Conservation (phyloP, 2,888 invertebrate species). For the Pseudanteris insignis region DNA sequence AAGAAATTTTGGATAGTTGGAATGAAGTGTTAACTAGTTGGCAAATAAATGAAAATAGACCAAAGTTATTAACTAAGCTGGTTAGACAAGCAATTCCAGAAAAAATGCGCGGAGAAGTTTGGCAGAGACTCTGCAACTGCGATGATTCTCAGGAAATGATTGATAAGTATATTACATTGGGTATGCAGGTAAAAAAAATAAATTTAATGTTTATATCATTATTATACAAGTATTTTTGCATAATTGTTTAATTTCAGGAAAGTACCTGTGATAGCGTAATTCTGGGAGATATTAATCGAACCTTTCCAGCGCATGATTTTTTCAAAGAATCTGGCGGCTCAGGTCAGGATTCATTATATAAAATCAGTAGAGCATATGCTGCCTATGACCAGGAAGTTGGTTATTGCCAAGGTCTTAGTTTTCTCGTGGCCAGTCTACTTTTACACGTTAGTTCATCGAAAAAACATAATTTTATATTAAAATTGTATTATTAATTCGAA, state of each 20-base stretch:
- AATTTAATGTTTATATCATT: background rate
- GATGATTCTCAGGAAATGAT: slow-evolving; percentile 85
- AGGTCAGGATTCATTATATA: slow-evolving; percentile 95
- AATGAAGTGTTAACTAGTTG: slow-evolving; percentile 84
- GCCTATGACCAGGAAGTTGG: slow-evolving; percentile 97
- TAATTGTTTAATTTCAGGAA: slow-evolving; percentile 72
- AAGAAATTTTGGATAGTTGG: slow-evolving; percentile 93
- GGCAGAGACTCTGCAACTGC: slow-evolving; percentile 93
- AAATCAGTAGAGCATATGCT: slow-evolving; percentile 96
- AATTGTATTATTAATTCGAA: too few relatives aligned
- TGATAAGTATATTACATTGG: slow-evolving; percentile 90
- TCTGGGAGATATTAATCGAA: slow-evolving; percentile 75
- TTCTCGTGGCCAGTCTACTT: slow-evolving; percentile 93
- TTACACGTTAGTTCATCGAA: too few relatives aligned
- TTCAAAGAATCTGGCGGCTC: slow-evolving; percentile 94
- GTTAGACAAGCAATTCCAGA: slow-evolving; percentile 93
- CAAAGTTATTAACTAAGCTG: slow-evolving; percentile 82
- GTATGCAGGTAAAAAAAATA: slow-evolving; percentile 79
- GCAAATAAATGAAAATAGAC: slow-evolving; percentile 75
- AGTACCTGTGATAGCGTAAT: slow-evolving; percentile 95
- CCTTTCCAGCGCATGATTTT: slow-evolving; percentile 96
- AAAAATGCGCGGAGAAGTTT: slow-evolving; percentile 94
- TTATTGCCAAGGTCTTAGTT: slow-evolving; percentile 98
- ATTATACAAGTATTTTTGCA: slow-evolving; percentile 2
- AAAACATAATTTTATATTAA: too few relatives aligned